Percentiles rank a stretch among this genome's conserved stretches.
These are phyloP conservation scores for Plodia interpunctella DNA, from an alignment of 1,140 invertebrate genomes.

Conservation along the genomic window DNA sequence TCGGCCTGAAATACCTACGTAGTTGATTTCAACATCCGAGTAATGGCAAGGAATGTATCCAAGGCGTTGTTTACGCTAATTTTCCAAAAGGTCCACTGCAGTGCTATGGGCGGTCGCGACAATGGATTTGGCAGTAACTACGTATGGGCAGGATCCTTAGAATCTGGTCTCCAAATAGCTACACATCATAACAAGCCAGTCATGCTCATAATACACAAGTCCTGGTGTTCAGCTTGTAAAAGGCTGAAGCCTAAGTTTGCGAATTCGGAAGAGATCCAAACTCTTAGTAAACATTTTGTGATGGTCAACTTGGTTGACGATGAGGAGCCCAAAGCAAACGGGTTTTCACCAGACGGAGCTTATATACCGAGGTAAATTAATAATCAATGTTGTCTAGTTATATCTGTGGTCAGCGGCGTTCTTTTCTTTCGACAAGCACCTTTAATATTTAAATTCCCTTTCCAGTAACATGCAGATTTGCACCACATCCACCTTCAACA, in stretches of 20 bases:
- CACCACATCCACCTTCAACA: too few relatives aligned
- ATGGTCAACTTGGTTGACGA: constrained; percentile 80
- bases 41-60: constrained; percentile 44
- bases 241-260: constrained; percentile 79
- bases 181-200: constrained; percentile 74
- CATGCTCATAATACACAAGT: constrained; percentile 81
- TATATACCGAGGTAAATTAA: constrained; percentile 78
- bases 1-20: constrained; percentile 14
- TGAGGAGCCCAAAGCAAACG: constrained; percentile 71
- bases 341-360: constrained; percentile 78
- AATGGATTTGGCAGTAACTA: constrained; percentile 67
- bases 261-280: constrained; percentile 73
- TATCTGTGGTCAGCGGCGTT: too few relatives aligned
- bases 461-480: too few relatives aligned
- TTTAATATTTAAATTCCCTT: too few relatives aligned
- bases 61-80: constrained; percentile 44
- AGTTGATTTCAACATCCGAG: constrained; percentile 19
- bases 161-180: constrained; percentile 72
- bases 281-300: constrained; percentile 78
- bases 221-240: constrained; percentile 81
- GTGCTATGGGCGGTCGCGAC: constrained; percentile 36
- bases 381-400: too few relatives aligned
- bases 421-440: not conserved
- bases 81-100: constrained; percentile 45
- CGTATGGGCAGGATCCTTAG: constrained; percentile 68